phyloP scores from a whole-genome alignment of 2,113 vertebrate species.

The Phylloscopus trochiloides region DNA sequence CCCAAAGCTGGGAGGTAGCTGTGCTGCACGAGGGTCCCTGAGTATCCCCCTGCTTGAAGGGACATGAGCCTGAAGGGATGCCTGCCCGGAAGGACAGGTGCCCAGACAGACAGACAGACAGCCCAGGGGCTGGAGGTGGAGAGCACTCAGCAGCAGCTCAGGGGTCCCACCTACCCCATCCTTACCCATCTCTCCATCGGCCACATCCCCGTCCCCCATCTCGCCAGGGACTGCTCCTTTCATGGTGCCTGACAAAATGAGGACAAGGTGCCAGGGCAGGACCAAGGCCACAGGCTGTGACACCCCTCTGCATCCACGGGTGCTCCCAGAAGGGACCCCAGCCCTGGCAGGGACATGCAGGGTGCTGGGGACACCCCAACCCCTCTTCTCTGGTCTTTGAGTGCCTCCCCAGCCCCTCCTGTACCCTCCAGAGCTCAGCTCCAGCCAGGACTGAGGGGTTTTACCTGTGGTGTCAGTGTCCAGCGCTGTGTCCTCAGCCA shows the following conservation, averaged over 20 bases:
- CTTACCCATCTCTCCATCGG: conserved; percentile 13
- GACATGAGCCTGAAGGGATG: not conserved
- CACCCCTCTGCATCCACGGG: not conserved
- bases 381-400: not conserved
- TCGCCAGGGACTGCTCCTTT: not conserved
- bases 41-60: not conserved
- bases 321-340: not conserved
- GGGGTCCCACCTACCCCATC: not conserved
- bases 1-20: accelerated
- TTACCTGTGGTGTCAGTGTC: conserved; percentile 55
- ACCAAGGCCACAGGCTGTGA: not conserved
- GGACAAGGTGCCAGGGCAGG: not conserved
- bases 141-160: accelerated
- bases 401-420: accelerated
- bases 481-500: conserved; percentile 70
- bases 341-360: not conserved
- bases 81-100: not conserved
- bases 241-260: not conserved
- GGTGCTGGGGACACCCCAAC: not conserved
- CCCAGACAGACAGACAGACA: not conserved
- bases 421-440: not conserved
- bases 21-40: accelerated
- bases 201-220: not conserved
- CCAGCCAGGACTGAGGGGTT: not conserved
- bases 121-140: not conserved